These are phyloP conservation scores for Lytechinus variegatus DNA, from an alignment of 35 echinoderm and acorn worm genomes.

Conservation along the genomic window DNA sequence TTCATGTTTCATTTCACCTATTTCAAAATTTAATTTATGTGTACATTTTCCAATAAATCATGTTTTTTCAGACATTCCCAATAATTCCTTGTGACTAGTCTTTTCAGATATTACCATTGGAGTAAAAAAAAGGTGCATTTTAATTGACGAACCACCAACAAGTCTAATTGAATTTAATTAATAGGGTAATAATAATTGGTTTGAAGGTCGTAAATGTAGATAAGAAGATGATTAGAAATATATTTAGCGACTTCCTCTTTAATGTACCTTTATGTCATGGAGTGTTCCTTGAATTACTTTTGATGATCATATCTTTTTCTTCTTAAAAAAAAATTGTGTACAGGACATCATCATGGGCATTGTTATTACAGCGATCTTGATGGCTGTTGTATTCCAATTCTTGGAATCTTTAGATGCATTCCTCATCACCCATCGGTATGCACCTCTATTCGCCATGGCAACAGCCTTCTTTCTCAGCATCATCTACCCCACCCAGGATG, in stretches of 20 bases:
- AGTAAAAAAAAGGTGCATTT: too few species aligned
- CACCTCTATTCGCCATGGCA: slow-evolving; percentile 59
- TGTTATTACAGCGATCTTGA: slow-evolving; percentile 54
- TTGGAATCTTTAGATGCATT: slow-evolving; percentile 71
- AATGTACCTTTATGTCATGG: background rate
- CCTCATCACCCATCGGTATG: slow-evolving; percentile 67
- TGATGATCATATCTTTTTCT: background rate
- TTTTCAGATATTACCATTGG: too few species aligned
- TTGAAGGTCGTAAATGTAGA: background rate
- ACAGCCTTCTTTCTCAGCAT: slow-evolving; percentile 63
- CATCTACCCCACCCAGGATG: slow-evolving; percentile 75
- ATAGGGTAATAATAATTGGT: too few species aligned
- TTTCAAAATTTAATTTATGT: too few species aligned
- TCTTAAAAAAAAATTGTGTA: background rate
- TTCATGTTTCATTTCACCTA: too few species aligned
- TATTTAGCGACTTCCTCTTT: background rate
- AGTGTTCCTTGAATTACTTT: background rate
- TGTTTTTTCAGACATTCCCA: too few species aligned
- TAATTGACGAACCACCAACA: too few species aligned
- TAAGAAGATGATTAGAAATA: background rate
- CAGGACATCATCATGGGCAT: slow-evolving; percentile 80
- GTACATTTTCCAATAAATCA: too few species aligned
- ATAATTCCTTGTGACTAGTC: too few species aligned
- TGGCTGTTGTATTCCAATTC: slow-evolving; percentile 71
- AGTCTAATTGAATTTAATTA: too few species aligned